Conservation (phyloP, 1,140 invertebrate species). For the Drosophila elegans region DNA sequence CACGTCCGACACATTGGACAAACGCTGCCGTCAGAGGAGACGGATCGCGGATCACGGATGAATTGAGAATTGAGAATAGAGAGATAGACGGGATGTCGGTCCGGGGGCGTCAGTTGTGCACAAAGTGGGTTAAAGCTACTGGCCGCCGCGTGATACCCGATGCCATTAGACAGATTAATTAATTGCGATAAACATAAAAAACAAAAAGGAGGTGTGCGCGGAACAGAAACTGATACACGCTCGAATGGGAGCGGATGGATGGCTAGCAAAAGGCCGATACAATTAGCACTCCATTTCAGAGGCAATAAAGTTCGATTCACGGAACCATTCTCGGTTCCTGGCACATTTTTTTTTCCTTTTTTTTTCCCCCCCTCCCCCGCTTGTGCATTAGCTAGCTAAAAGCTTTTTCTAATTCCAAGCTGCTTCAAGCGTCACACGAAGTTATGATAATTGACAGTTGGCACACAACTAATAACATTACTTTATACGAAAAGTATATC, state of each 20-base stretch:
- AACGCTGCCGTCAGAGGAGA: constrained; percentile 6
- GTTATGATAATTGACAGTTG: constrained; percentile 76
- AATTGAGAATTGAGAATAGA: background rate
- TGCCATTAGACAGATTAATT: constrained; percentile 78
- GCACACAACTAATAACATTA: constrained; percentile 61
- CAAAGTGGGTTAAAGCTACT: constrained; percentile 45
- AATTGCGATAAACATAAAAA: constrained; percentile 68
- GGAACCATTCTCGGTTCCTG: constrained; percentile 14
- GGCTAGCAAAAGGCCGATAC: constrained; percentile 52
- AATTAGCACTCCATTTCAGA: constrained; percentile 70
- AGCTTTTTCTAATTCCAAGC: constrained; percentile 75
- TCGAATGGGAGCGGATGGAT: constrained; percentile 38
- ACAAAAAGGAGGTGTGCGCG: constrained; percentile 25
- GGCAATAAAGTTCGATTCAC: constrained; percentile 63
- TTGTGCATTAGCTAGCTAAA: constrained; percentile 47
- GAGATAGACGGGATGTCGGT: background rate
- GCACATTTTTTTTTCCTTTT: background rate
- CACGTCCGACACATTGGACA: constrained; percentile 37
- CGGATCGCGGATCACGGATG: background rate
- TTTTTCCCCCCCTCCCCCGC: constrained; percentile 10
- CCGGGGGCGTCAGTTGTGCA: constrained; percentile 22
- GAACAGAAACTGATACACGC: constrained; percentile 22
- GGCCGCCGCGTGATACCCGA: constrained; percentile 33
- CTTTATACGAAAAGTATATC: background rate
- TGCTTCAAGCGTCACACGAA: constrained; percentile 59